These are phyloP conservation scores for Genyomyrus donnyi DNA, from an alignment of 2,113 vertebrate species.

Conservation along the genomic window DNA sequence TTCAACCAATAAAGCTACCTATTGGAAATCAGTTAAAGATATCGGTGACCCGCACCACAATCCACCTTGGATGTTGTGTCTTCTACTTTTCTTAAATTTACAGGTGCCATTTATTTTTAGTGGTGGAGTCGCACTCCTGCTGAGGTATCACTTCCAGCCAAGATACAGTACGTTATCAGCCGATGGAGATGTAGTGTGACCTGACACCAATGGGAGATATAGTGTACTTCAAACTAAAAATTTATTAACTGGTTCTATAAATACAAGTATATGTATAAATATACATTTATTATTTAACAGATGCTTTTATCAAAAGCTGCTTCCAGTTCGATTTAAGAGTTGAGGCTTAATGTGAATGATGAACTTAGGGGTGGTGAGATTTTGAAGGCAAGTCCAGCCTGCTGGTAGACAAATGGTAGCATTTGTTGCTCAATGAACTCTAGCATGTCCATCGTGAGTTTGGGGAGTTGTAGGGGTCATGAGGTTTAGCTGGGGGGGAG, in stretches of 20 bases:
- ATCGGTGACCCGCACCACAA: not conserved
- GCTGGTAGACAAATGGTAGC: not conserved
- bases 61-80: not conserved
- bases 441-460: not conserved
- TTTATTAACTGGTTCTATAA: not conserved
- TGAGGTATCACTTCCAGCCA: not conserved
- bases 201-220: not conserved
- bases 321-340: not conserved
- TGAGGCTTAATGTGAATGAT: not conserved
- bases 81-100: not conserved
- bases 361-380: not conserved
- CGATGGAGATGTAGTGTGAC: not conserved
- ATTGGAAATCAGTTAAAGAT: not conserved
- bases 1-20: not conserved
- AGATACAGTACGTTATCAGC: not conserved
- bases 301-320: not conserved
- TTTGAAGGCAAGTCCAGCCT: not conserved
- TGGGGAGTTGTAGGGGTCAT: not conserved
- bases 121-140: not conserved
- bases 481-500: not conserved
- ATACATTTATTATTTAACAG: not conserved
- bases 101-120: not conserved
- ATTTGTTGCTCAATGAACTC: not conserved
- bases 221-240: not conserved
- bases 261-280: not conserved